Evolutionary conservation across 2,888 invertebrate genomes (phyloP), one percentile per base, ranked within the genome.

Genomic region (Agonopterix alstromeriana): DNA sequence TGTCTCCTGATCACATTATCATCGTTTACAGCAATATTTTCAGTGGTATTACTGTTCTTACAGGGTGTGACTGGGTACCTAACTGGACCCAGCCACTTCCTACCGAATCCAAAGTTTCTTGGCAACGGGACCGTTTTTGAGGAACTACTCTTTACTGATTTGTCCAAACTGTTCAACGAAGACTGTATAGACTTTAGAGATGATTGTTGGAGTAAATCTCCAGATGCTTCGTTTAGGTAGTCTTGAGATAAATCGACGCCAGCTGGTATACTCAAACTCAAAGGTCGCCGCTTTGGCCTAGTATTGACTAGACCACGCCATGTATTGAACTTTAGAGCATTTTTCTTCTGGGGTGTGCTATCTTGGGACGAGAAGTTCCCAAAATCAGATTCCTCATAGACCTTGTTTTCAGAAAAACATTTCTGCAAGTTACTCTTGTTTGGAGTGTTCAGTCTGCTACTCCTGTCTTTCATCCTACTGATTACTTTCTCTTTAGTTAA

Each of bases 41-140:
- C 70, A 49, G 61, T 46, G 45, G 61, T 57, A 56, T 69, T 74
- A 48, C 67, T 80, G 55, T 84, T 87, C 63, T 92, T 92, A 48
- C 91, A 89, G 42, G 92, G 92, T 36, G 92, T 92, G 5, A 92
- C 92, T 2, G 92, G 92, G 70, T 92, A 92, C 55, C 89, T 77
- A 0, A 92, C 91, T 12, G 92, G 92, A 0, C 92, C 92, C 45
- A 90, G 63, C 91, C 92, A 92, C 56, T 87, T 88, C 56, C 92
- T 79, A 50, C 92, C 87, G 40, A 91, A 68, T 1, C 91, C 91
- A 60, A 90, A 89, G 63, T 90, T 91, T 52, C 91, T 82, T 7
- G 92, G 92, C 53, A 91, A 68, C 3, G 92, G 89, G 36, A 91
- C 86, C 50, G 67, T 81, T 54, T 82, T 84, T 0, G 70, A 69